Percentiles rank a stretch among this genome's conserved stretches.
Evolutionary conservation across 2,888 invertebrate genomes (phyloP).

Genomic region (Carabus problematicus): DNA sequence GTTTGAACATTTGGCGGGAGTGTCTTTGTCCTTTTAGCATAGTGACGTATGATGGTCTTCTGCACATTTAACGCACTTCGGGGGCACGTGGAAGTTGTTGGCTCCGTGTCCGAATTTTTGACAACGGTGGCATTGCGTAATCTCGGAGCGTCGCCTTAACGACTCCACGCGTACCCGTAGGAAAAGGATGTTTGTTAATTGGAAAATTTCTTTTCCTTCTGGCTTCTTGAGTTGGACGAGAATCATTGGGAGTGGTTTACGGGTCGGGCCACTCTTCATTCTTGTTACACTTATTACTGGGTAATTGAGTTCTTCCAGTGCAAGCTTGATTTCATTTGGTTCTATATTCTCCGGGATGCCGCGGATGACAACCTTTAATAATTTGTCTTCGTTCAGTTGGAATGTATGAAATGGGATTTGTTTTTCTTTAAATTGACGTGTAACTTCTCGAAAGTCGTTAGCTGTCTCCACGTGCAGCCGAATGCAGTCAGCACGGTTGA

Average conservation of each 20-base stretch:
- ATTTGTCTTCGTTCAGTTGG: neutral
- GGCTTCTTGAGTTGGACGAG: neutral
- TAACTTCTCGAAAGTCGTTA: neutral
- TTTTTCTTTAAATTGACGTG: neutral
- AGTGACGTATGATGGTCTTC: too few species aligned
- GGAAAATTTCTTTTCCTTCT: neutral
- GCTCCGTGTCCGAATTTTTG: neutral
- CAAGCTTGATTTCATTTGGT: neutral
- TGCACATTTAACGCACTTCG: too few species aligned
- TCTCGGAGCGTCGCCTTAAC: neutral
- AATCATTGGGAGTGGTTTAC: neutral
- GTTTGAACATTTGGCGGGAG: neutral
- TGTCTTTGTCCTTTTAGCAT: neutral
- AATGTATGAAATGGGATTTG: neutral
- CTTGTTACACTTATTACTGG: neutral
- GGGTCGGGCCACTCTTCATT: neutral
- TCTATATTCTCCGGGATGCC: neutral
- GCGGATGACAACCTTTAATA: neutral
- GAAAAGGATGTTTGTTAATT: neutral
- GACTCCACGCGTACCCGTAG: neutral
- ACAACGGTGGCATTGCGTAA: neutral
- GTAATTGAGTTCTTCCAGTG: neutral
- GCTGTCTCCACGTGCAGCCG: neutral
- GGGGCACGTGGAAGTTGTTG: neutral
- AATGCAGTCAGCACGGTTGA: neutral